Base-by-base conservation (phyloP, 2,888 invertebrate genomes). In the Amphipyra tragopoginis region DNA sequence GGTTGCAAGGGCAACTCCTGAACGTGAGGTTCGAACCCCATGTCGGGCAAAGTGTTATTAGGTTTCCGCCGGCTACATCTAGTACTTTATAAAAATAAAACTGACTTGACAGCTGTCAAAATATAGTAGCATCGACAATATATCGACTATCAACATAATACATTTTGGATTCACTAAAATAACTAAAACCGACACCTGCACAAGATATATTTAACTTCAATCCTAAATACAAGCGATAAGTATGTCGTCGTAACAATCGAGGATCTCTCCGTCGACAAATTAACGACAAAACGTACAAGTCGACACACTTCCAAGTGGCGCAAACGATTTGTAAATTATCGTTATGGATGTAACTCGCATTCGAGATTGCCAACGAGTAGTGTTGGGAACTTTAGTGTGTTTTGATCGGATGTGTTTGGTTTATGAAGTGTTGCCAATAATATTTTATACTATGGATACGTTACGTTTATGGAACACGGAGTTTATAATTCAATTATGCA, bases 261-360 rank as follows among this genome's bases (percentile, higher is more conserved):
- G 9, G 15, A 52, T 52, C 6, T 34, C 15, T n/a, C 4, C 7
- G 52, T 54, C 60, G 49, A 60, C 65, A 55, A 52, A 60, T 55
- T 61, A 65, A 57, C 45, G 21, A 50, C 21, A 5, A 42, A 38
- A 8, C 4, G 29, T 21, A 45, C 45, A 36, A 13, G 14, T 11
- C 50, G 1, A 29, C 5, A 29, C 10, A 3, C 7, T 42, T 40
- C 5, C 26, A 39, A 53, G n/a, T 47, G 42, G 34, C 11, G 39
- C 44, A 49, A 61, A 62, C 4, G 43, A 44, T 55, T 69, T 44
- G 33, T 52, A 52, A 56, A 51, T 36, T 40, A 62, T 36, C n/a
- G 11, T 33, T 40, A 68, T 60, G 11, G 21, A 21, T 67, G 48
- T 67, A 47, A 55, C 5, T 34, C 8, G 48, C 43, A 11, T 40